Conservation (phyloP, 1,140 invertebrate genomes). For the Oreohelix idahoensis region DNA sequence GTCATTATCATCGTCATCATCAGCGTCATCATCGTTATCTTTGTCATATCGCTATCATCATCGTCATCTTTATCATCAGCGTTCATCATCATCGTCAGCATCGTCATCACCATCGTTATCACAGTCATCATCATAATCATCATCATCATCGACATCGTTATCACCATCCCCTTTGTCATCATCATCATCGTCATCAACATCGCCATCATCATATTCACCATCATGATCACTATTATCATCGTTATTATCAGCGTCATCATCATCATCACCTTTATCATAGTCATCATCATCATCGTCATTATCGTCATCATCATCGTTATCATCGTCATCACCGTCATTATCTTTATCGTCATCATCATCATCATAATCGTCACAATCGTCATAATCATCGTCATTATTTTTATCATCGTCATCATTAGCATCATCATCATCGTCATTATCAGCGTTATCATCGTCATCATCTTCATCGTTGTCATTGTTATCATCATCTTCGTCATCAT, state of each 20-base stretch:
- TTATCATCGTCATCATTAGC: constrained; percentile 15
- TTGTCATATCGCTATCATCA: no score
- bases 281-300: constrained; percentile 18
- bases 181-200: background rate
- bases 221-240: background rate
- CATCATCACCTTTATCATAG: constrained; percentile 29
- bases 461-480: background rate
- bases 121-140: background rate
- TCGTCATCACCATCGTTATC: background rate
- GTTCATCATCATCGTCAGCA: constrained; percentile 13
- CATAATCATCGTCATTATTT: constrained; percentile 21
- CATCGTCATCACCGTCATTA: constrained; percentile 34
- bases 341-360: constrained; percentile 24
- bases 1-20: constrained; percentile 31
- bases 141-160: constrained; percentile 23
- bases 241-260: constrained; percentile 3
- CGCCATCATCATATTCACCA: background rate
- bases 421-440: constrained; percentile 22
- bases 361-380: constrained; percentile 18
- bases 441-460: background rate
- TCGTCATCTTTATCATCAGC: no score
- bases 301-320: constrained; percentile 32
- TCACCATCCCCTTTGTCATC: constrained; percentile 10
- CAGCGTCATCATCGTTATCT: constrained; percentile 24
- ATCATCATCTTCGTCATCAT: constrained; percentile 26